Evolutionary conservation across 2,888 invertebrate genomes (phyloP).

Genomic region (Didymodactylos carnosus): DNA sequence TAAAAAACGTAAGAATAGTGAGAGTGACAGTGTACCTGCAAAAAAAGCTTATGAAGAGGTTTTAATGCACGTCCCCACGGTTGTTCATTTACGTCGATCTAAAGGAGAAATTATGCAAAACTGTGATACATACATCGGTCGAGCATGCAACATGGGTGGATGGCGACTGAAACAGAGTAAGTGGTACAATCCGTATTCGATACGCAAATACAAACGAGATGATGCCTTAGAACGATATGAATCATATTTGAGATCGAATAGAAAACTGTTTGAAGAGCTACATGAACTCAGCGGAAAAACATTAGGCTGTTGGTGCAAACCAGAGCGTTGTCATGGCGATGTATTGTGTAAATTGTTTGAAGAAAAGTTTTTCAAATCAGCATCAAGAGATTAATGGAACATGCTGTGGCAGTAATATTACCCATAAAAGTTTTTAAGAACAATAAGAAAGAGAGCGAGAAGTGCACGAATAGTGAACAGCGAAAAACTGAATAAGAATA

Average conservation of each 20-base stretch:
- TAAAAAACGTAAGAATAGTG: too few relatives aligned
- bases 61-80: too few relatives aligned
- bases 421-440: too few relatives aligned
- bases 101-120: background rate
- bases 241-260: background rate
- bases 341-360: background rate
- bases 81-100: background rate
- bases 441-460: too few relatives aligned
- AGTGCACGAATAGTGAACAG: too few relatives aligned
- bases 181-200: conserved; percentile 11
- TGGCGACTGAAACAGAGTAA: background rate
- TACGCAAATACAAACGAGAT: conserved; percentile 6
- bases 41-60: too few relatives aligned
- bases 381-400: too few relatives aligned
- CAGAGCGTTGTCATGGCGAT: conserved; percentile 10
- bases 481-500: too few relatives aligned
- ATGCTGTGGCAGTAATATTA: too few relatives aligned
- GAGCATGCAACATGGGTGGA: conserved; percentile 7
- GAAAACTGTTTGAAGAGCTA: background rate
- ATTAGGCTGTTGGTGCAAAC: conserved; percentile 13
- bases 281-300: conserved; percentile 6
- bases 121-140: conserved; percentile 8
- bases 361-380: background rate
- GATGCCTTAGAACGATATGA: conserved; percentile 2
- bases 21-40: too few relatives aligned